Evolutionary conservation across 1,140 invertebrate genomes (phyloP).

Genomic region (Thaumetopoea pityocampa): DNA sequence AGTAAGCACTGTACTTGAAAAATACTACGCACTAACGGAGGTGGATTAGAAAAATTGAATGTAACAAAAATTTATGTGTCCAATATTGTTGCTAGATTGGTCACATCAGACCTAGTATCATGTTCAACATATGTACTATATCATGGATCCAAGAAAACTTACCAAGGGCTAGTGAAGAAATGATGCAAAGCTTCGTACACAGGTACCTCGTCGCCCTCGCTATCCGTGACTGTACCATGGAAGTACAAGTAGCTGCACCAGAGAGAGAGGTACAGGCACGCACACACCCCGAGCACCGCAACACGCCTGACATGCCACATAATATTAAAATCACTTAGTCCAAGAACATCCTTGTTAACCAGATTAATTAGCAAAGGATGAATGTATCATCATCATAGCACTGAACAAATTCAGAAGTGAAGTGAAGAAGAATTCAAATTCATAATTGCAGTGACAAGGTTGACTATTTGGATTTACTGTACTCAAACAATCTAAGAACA

Average conservation of each 20-base stretch:
- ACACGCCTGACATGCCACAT: slow-evolving; percentile 60
- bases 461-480: too few species aligned
- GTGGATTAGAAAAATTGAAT: too few species aligned
- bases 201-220: slow-evolving; percentile 91
- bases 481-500: too few species aligned
- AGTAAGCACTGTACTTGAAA: too few species aligned
- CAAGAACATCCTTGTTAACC: too few species aligned
- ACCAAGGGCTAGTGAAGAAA: slow-evolving; percentile 91
- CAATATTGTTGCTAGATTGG: background rate
- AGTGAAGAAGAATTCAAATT: too few species aligned
- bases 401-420: too few species aligned
- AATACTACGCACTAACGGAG: too few species aligned
- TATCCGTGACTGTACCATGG: slow-evolving; percentile 90
- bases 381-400: too few species aligned
- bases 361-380: too few species aligned
- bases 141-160: slow-evolving; percentile 15
- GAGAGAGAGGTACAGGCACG: slow-evolving; percentile 82
- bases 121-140: background rate
- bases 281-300: slow-evolving; percentile 76
- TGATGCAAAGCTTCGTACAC: slow-evolving; percentile 91
- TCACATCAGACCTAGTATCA: background rate
- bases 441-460: too few species aligned
- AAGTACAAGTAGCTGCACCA: slow-evolving; percentile 91
- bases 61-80: too few species aligned
- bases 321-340: background rate